Conservation (phyloP, 2,888 invertebrate species). For the Eilema sororculum region DNA sequence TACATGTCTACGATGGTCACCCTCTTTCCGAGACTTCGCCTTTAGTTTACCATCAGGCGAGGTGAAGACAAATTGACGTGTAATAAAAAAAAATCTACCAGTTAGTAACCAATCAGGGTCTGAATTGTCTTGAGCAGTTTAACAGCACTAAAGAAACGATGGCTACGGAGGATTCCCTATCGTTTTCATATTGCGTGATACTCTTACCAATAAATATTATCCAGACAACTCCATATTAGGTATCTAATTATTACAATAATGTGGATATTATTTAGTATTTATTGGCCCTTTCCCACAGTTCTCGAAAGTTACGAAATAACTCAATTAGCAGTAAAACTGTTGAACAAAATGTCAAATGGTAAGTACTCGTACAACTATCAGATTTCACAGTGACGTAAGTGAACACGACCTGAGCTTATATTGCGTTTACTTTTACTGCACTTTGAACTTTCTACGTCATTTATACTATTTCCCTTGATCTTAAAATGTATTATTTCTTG, state of each 20-base stretch:
- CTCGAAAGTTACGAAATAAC: constrained; percentile 6
- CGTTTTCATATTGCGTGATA: neutral
- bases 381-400: constrained; percentile 31
- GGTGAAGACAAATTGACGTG: too few relatives aligned
- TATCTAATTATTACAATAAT: neutral
- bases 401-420: constrained; percentile 11
- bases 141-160: too few relatives aligned
- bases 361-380: constrained; percentile 24
- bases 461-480: constrained; percentile 1
- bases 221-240: neutral
- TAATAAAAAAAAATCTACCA: too few relatives aligned
- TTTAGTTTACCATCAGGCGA: too few relatives aligned
- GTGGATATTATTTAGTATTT: neutral
- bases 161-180: neutral
- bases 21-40: too few relatives aligned
- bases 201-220: neutral
- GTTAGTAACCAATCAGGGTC: neutral
- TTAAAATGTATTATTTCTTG: neutral
- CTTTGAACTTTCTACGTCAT: constrained; percentile 36
- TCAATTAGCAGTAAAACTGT: constrained; percentile 16
- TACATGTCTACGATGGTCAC: too few relatives aligned
- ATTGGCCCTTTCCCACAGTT: neutral
- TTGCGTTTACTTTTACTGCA: constrained; percentile 30
- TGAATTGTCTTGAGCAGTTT: too few relatives aligned
- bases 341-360: constrained; percentile 23